Evolutionary conservation across 2,888 invertebrate genomes (phyloP).

Genomic region (Campoplex nolae): DNA sequence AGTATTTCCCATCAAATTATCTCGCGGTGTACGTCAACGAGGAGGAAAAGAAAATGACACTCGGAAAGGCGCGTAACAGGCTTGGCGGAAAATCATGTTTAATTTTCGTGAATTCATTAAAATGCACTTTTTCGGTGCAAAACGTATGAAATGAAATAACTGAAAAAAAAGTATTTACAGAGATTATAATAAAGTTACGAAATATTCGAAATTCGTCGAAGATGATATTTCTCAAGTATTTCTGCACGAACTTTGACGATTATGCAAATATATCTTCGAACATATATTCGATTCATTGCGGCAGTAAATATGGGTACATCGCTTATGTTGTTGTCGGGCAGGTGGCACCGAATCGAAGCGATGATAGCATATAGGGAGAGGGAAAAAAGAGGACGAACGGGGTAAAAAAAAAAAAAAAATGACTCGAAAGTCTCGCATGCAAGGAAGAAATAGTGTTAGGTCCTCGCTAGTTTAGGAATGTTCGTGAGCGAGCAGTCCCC

Average conservation of each 20-base stretch:
- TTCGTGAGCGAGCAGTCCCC: slow-evolving; percentile 58
- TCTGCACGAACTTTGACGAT: not conserved
- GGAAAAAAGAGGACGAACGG: not conserved
- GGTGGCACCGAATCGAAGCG: slow-evolving; percentile 21
- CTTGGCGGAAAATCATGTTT: not conserved
- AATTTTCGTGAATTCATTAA: not conserved
- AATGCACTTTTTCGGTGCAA: not conserved
- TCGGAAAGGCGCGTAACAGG: not conserved
- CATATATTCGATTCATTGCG: not conserved
- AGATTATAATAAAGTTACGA: not conserved
- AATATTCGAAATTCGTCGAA: not conserved
- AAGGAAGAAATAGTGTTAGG: slow-evolving; percentile 61
- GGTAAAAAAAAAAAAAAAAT: not conserved
- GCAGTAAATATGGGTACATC: not conserved
- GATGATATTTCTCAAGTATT: not conserved
- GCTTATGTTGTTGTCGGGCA: slow-evolving; percentile 4
- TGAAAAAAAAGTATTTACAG: not conserved
- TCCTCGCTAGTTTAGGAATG: slow-evolving; percentile 71
- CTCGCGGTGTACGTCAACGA: not conserved
- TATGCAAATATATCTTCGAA: not conserved
- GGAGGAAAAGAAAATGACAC: not conserved
- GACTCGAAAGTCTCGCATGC: slow-evolving; percentile 56
- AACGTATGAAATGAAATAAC: not conserved
- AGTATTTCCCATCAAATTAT: too few species aligned
- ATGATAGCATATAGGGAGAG: not conserved